A percentile compares a stretch with the other conserved stretches of the same genome.
phyloP scores from a whole-genome alignment of 1,140 invertebrate species.

The Apis dorsata region DNA sequence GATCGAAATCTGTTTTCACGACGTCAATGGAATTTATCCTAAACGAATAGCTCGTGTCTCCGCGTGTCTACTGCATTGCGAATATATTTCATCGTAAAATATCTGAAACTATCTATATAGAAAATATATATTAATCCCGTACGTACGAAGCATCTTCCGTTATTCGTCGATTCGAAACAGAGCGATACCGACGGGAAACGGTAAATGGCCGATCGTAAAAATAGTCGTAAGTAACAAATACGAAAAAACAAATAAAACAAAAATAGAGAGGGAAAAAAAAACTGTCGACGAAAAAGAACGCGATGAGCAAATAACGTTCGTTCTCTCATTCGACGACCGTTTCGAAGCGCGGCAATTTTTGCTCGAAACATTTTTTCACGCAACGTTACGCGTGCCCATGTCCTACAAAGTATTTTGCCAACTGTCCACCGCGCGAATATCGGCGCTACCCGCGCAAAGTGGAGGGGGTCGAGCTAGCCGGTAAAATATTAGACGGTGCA shows the following conservation, averaged over 20 bases:
- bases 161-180: not conserved
- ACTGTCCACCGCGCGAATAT: not conserved
- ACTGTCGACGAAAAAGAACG: no score
- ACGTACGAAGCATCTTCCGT: not conserved
- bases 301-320: not conserved
- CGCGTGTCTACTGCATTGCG: no score
- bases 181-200: not conserved
- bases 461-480: not conserved
- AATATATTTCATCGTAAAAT: not conserved
- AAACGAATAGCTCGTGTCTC: no score
- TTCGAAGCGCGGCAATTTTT: conserved; percentile 15
- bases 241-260: not conserved
- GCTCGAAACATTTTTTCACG: not conserved
- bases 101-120: no score
- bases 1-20: not conserved
- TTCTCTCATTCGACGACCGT: not conserved
- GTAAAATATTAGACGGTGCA: conserved; percentile 43
- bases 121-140: no score
- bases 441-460: not conserved
- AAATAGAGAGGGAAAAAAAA: not conserved
- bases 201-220: not conserved
- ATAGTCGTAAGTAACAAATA: conserved; percentile 1
- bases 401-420: not conserved
- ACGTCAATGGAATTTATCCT: not conserved
- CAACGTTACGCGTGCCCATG: not conserved